Conservation (phyloP, 1,140 invertebrate species). For the Drosophila santomea region DNA sequence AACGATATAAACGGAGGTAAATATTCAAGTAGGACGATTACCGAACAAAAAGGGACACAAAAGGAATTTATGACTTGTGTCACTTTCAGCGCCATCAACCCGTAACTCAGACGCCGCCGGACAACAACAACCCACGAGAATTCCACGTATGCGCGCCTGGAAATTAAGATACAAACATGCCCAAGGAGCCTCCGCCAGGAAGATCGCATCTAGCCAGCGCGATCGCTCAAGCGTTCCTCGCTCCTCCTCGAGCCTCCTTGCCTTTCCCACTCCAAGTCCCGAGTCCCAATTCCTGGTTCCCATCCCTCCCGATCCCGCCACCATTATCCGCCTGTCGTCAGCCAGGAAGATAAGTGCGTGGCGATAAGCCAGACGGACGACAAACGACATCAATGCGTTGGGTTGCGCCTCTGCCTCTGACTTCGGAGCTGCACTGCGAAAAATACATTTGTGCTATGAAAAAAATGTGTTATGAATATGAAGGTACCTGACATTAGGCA, state of each 20-base stretch:
- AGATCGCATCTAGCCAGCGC: conserved; percentile 62
- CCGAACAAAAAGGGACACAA: conserved; percentile 55
- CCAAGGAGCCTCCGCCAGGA: conserved; percentile 67
- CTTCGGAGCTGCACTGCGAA: conserved; percentile 1
- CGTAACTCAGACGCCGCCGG: conserved; percentile 73
- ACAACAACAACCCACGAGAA: conserved; percentile 51
- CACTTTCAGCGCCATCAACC: conserved; percentile 82
- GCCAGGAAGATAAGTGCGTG: conserved; percentile 73
- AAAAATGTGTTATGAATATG: too few relatives aligned
- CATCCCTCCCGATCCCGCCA: conserved; percentile 12
- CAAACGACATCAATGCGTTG: conserved; percentile 72
- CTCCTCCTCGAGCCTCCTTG: conserved; percentile 20
- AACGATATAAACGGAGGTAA: conserved; percentile 50
- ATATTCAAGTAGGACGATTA: conserved; percentile 56
- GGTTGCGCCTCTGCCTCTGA: conserved; percentile 69
- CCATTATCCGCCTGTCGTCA: conserved; percentile 47
- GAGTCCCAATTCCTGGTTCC: too few relatives aligned
- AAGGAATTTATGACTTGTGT: conserved; percentile 84
- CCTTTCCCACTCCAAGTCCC: background rate
- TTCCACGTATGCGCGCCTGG: conserved; percentile 79
- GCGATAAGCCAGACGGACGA: conserved; percentile 77
- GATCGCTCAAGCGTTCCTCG: conserved; percentile 69
- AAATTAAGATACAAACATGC: conserved; percentile 81
- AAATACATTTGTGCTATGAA: background rate
- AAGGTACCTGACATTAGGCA: too few relatives aligned